These are phyloP conservation scores for Calidris pygmaea DNA, from an alignment of 2,113 vertebrate genomes.

Conservation along the genomic window DNA sequence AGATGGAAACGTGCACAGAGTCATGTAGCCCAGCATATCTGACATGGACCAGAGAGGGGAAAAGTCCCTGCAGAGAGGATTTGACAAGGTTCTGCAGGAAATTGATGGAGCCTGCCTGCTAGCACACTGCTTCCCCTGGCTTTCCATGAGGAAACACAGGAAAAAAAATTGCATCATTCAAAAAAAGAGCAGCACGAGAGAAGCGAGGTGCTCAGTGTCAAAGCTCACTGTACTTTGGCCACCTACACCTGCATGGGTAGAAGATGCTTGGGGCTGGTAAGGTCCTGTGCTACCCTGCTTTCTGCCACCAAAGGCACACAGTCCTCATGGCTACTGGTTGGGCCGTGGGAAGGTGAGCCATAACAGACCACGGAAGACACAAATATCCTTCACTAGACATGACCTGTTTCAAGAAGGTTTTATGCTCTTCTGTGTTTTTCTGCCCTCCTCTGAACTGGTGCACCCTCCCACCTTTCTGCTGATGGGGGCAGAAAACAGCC, in stretches of 20 bases:
- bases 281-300: no score
- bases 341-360: background rate
- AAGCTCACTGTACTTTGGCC: background rate
- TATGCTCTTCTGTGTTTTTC: no score
- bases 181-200: background rate
- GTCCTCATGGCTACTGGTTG: accelerated
- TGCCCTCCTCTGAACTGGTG: background rate
- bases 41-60: background rate
- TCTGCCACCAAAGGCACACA: accelerated
- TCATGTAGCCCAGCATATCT: background rate
- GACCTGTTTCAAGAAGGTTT: background rate
- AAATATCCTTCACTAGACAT: background rate
- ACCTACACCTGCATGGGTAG: background rate
- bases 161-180: background rate
- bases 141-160: background rate
- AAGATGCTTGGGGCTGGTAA: background rate
- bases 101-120: background rate
- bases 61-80: background rate
- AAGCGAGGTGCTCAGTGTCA: background rate
- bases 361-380: background rate
- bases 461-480: background rate
- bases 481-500: background rate
- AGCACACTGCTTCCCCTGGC: background rate
- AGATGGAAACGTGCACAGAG: background rate
- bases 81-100: background rate